These are phyloP conservation scores for Orchesellides sinensis DNA, from an alignment of 2,888 invertebrate species.

Conservation along the genomic window DNA sequence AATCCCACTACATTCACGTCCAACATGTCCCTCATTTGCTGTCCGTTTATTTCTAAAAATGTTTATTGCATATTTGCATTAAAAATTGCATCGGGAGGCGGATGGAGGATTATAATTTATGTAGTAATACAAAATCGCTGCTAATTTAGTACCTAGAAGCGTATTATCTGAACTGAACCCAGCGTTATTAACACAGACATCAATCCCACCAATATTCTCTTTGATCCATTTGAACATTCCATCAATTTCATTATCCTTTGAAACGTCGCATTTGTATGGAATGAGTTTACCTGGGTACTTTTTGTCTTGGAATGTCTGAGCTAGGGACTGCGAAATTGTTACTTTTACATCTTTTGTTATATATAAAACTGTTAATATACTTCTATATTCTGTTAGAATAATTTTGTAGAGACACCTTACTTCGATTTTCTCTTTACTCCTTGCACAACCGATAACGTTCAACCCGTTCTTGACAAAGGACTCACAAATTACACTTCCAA, in stretches of 20 bases:
- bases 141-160: conserved; percentile 62
- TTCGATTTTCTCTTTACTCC: conserved; percentile 63
- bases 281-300: conserved; percentile 62
- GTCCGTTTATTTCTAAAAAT: conserved; percentile 52
- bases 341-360: too few species aligned
- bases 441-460: conserved; percentile 70
- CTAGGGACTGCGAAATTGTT: conserved; percentile 50
- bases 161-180: conserved; percentile 45
- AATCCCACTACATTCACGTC: conserved; percentile 66
- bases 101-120: too few species aligned
- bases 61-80: not conserved
- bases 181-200: conserved; percentile 71
- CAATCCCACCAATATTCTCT: conserved; percentile 61
- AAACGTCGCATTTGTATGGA: conserved; percentile 66
- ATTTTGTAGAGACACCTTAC: too few species aligned
- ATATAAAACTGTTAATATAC: too few species aligned
- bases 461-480: conserved; percentile 66
- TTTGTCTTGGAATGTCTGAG: conserved; percentile 53
- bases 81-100: not conserved
- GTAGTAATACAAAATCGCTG: too few species aligned
- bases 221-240: conserved; percentile 70
- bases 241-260: conserved; percentile 65
- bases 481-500: conserved; percentile 65
- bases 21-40: conserved; percentile 67
- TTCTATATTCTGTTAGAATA: too few species aligned